Conservation (phyloP, 2,888 invertebrate genomes). For the Proisotoma minuta region DNA sequence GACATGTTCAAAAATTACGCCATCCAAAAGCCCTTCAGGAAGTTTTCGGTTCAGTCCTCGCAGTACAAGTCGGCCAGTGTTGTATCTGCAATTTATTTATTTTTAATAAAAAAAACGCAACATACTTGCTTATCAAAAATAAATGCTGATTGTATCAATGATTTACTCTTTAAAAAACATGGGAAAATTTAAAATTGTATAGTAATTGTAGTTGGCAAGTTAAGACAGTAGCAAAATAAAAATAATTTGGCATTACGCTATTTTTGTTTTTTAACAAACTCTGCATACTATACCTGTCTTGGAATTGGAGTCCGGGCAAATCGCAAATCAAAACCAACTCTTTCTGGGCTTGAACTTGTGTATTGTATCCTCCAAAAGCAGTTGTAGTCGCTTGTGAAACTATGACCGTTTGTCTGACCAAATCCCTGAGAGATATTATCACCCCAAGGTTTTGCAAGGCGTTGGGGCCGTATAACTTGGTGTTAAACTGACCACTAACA, state of each 20-base stretch:
- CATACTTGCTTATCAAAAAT: too few relatives aligned
- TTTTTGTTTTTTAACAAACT: too few relatives aligned
- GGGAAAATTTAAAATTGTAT: too few relatives aligned
- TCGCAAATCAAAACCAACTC: conserved; percentile 26
- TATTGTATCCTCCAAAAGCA: conserved; percentile 29
- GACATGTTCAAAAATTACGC: conserved; percentile 32
- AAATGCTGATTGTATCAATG: too few relatives aligned
- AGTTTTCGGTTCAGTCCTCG: conserved; percentile 5
- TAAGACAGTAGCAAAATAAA: too few relatives aligned
- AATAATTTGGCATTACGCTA: too few relatives aligned
- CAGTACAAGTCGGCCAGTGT: conserved; percentile 31
- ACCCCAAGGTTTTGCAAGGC: not conserved
- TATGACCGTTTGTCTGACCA: conserved; percentile 32
- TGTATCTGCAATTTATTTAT: too few relatives aligned
- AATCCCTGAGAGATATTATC: conserved; percentile 19
- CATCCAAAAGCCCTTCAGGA: conserved; percentile 26
- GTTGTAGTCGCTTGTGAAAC: conserved; percentile 23
- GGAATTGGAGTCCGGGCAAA: conserved; percentile 36
- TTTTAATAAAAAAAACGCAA: too few relatives aligned
- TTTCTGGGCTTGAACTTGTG: not conserved
- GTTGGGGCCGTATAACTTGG: conserved; percentile 7
- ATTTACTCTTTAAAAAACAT: too few relatives aligned
- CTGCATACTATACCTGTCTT: conserved; percentile 9
- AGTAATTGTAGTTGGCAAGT: too few relatives aligned
- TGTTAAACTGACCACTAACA: conserved; percentile 26